Base-by-base conservation (phyloP, 2,797 vertebrate genomes). In the Staurois parvus region DNA sequence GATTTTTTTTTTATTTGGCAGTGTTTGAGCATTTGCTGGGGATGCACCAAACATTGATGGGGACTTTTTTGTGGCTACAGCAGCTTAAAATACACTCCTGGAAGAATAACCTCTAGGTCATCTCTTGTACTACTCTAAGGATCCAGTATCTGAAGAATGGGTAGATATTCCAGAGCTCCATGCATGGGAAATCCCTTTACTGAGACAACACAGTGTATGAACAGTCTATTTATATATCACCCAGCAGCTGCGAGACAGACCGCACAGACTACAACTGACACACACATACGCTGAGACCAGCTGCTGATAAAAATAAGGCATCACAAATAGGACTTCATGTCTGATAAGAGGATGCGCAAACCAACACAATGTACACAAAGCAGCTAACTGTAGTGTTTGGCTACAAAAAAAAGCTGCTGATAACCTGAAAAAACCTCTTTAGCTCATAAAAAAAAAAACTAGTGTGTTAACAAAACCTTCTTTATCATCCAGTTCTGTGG, bases 191-290 rank as follows among this genome's bases (percentile, higher is more conserved):
- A 72, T 62, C 68, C 69, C 34, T 59, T 73, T 12, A 21, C 5
- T n/a, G 64, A 80, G 42, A 79, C 70, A 28, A 30, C 84, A 74
- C 68, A 37, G 67, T 62, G 48, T 34, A 37, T 48, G 34, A 66
- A 29, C 84, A 66, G 75, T 77, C 66, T 76, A 70, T 69, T 73
- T 72, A 72, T 81, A 81, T 48, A 24, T 37, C 45, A 32, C 17
- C 24, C 34, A 37, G 69, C 85, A 87, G 81, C 81, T 87, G 85
- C 34, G 26, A 29, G 26, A 30, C 9, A 83, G 80, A 72, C 32
- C n/a, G 17, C 9, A 78, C 81, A 83, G 45, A 82, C 79, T 66
- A 72, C 42, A 9, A 76, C 24, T 37, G n/a, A n/a, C 45, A 68
- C 26, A 68, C 79, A 62, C 76, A 83, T 34, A 72, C 42, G 37